Evolutionary conservation across 2,888 invertebrate genomes (phyloP).

Genomic region (Enchytraeus crypticus): DNA sequence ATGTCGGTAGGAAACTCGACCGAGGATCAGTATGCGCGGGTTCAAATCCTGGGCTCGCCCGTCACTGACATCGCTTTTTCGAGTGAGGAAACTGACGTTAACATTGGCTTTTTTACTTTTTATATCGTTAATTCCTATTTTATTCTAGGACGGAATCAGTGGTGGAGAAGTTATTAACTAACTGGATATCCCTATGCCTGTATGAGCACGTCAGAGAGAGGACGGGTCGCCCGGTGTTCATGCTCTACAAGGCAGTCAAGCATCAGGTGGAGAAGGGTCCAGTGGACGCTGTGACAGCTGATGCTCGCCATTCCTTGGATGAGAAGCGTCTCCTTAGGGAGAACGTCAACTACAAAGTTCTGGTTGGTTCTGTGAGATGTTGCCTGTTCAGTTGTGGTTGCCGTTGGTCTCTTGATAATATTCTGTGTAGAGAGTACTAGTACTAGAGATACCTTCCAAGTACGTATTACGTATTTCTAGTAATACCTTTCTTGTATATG

Average conservation of each 20-base stretch:
- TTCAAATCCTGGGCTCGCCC: too few species aligned
- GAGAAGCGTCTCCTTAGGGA: conserved; percentile 97
- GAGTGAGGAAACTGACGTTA: too few species aligned
- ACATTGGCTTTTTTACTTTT: too few species aligned
- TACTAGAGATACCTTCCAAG: too few species aligned
- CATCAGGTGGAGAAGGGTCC: conserved; percentile 99
- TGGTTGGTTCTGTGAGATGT: conserved; percentile 30
- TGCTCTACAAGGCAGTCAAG: conserved; percentile 95
- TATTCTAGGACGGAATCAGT: conserved; percentile 77
- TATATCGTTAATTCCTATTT: too few species aligned
- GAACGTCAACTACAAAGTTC: conserved; percentile 70
- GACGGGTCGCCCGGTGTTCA: conserved; percentile 92
- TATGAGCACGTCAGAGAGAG: conserved; percentile 85
- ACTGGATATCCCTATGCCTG: conserved; percentile 96
- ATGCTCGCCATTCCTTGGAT: conserved; percentile 92
- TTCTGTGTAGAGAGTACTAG: too few species aligned
- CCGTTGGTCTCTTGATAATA: too few species aligned
- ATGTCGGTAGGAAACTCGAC: too few species aligned
- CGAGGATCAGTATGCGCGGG: too few species aligned
- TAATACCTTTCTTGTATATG: too few species aligned
- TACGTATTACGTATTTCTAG: too few species aligned
- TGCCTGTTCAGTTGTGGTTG: background rate
- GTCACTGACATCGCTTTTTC: too few species aligned
- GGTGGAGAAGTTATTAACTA: conserved; percentile 97
- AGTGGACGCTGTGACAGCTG: conserved; percentile 91